Evolutionary conservation across 2,113 vertebrate species (phyloP), one percentile per base, ranked within the genome.

Genomic region (Pardalotus punctatus): DNA sequence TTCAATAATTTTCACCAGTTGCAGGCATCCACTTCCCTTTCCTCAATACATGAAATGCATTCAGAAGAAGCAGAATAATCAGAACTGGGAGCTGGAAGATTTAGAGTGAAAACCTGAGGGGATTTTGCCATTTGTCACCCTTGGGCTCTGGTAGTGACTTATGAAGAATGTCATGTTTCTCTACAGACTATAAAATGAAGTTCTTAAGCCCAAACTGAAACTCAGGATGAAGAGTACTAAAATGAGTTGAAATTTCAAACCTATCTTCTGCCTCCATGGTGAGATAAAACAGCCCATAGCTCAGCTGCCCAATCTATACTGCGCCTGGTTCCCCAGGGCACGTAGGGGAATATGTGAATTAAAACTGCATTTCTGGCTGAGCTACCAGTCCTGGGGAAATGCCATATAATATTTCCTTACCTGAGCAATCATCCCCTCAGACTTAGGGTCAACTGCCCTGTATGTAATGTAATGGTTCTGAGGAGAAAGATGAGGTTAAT

Each of bases 331-430:
- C 47, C 27, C 27, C 54, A 43, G 16, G 1, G 4, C 8, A 17
- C 40, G 42, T 0, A 70, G 3, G 8, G 14, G 22, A 79, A 64
- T 3, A 20, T 0, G 4, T 42, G 18, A 33, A 38, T 58, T 67
- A 29, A 86, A 76, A 12, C 11, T 2, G 0, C 7, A 38, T 21
- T 73, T 22, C 69, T 4, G 3, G 10, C 9, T 65, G 38, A 16
- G 35, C 47, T 36, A 17, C 17, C 9, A 65, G 15, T 20, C 28
- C 6, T 5, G 10, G 50, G 25, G 18, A 81, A 94, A 70, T 7
- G 11, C 16, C 25, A 43, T 2, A 0, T 13, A 53, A 25, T 25
- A 24, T 28, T 50, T 61, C 54, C 65, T 66, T 31, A 54, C 38
- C 2, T 4, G 5, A 58, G 22, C 24, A 66, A n/a, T 50, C 23